Evolutionary conservation across 2,797 vertebrate species (phyloP).

Genomic region (Micrastur ruficollis): DNA sequence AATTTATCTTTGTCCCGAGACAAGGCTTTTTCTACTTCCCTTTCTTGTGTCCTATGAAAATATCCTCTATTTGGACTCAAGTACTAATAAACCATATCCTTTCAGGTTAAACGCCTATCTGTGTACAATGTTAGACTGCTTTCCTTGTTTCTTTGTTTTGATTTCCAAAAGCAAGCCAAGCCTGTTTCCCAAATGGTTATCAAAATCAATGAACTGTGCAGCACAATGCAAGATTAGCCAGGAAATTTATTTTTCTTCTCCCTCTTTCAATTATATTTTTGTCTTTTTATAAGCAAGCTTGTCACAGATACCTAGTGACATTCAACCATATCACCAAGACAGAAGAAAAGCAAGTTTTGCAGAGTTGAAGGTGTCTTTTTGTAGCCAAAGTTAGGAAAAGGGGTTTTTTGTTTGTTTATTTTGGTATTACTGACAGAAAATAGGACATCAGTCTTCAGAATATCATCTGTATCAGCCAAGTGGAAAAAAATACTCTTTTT

Average conservation of each 20-base stretch:
- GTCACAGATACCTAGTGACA: background rate
- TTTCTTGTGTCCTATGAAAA: background rate
- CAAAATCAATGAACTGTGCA: background rate
- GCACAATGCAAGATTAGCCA: background rate
- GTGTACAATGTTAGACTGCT: background rate
- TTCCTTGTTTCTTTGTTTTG: background rate
- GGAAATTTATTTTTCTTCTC: background rate
- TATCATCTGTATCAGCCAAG: background rate
- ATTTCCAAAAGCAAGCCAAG: background rate
- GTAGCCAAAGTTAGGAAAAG: background rate
- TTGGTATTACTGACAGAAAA: background rate
- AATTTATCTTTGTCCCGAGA: background rate
- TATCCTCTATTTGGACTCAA: background rate
- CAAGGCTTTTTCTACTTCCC: background rate
- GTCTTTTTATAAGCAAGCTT: background rate
- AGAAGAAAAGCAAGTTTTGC: background rate
- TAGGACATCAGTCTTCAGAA: background rate
- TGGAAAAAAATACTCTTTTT: background rate
- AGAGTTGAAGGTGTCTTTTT: background rate
- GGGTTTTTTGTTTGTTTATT: background rate
- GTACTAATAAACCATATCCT: background rate
- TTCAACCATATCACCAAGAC: background rate
- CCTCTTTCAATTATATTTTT: background rate
- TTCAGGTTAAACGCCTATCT: background rate
- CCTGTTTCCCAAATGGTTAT: background rate